Evolutionary conservation across 1,140 invertebrate species (phyloP).

Genomic region (Phymorhynchus buccinoides): DNA sequence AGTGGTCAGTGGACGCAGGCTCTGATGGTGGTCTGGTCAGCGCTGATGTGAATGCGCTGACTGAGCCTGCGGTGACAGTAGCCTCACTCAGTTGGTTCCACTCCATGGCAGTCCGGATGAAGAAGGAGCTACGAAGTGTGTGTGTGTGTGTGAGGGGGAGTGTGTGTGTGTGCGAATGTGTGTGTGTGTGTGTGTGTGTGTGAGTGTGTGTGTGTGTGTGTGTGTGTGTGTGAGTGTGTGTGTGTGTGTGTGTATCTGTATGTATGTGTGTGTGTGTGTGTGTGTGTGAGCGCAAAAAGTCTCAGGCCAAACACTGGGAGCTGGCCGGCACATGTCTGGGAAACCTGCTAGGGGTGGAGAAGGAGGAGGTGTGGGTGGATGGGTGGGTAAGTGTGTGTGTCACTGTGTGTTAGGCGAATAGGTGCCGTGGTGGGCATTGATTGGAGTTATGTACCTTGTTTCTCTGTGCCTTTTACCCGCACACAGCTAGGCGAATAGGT

Average conservation of each 20-base stretch:
- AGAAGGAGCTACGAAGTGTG: no score
- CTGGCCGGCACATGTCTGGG: conserved; percentile 96
- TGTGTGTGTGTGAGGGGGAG: no score
- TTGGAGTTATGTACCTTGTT: neutral
- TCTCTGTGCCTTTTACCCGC: no score
- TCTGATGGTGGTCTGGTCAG: no score
- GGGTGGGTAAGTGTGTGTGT: neutral
- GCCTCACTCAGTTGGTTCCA: no score
- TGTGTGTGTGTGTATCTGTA: neutral
- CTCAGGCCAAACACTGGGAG: conserved; percentile 99
- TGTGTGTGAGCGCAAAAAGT: conserved; percentile 88
- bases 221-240: neutral
- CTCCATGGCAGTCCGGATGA: neutral
- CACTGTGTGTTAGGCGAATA: no score
- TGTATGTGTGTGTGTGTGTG: conserved; percentile 86
- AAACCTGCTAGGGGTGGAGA: conserved; percentile 96
- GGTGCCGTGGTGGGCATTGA: no score
- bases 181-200: neutral
- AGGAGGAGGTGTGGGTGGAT: conserved; percentile 77
- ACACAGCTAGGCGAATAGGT: no score
- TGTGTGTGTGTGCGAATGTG: no score
- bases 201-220: neutral
- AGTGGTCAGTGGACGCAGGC: no score
- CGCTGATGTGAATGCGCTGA: no score
- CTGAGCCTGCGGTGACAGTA: no score